Evolutionary conservation across 2,113 vertebrate species (phyloP).

Genomic region (Hyla sarda): DNA sequence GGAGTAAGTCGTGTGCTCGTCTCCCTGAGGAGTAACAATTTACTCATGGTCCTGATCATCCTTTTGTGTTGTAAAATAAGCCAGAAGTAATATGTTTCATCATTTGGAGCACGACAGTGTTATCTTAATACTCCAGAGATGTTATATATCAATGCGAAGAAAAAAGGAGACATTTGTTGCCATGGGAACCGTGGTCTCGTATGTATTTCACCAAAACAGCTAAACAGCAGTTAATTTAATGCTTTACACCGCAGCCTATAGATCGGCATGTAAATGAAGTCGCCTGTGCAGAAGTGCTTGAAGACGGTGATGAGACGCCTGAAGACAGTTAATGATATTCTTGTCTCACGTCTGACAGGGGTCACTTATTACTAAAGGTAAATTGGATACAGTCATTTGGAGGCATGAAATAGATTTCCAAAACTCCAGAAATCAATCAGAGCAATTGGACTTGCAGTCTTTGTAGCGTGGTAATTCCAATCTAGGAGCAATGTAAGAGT

Average conservation of each 20-base stretch:
- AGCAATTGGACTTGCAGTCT: not conserved
- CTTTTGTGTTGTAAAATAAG: constrained; percentile 1
- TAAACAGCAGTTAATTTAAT: constrained; percentile 42
- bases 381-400: constrained; percentile 51
- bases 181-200: constrained; percentile 4
- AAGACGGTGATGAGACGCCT: constrained; percentile 20
- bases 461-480: not conserved
- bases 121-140: constrained; percentile 43
- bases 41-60: not conserved
- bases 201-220: constrained; percentile 34
- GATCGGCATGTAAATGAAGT: constrained; percentile 41
- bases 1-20: not conserved
- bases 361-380: constrained; percentile 47
- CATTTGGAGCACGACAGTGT: constrained; percentile 16
- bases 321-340: constrained; percentile 42
- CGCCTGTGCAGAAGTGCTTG: not conserved
- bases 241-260: not conserved
- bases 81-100: constrained; percentile 37
- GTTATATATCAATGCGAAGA: constrained; percentile 29
- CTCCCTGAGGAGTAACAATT: not conserved
- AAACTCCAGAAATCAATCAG: constrained; percentile 40
- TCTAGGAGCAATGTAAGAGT: not conserved
- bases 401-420: constrained; percentile 52
- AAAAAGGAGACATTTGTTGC: constrained; percentile 29
- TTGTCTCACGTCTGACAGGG: constrained; percentile 19